Conservation (phyloP, 2,797 vertebrate genomes). For the Gallirallus australis region DNA sequence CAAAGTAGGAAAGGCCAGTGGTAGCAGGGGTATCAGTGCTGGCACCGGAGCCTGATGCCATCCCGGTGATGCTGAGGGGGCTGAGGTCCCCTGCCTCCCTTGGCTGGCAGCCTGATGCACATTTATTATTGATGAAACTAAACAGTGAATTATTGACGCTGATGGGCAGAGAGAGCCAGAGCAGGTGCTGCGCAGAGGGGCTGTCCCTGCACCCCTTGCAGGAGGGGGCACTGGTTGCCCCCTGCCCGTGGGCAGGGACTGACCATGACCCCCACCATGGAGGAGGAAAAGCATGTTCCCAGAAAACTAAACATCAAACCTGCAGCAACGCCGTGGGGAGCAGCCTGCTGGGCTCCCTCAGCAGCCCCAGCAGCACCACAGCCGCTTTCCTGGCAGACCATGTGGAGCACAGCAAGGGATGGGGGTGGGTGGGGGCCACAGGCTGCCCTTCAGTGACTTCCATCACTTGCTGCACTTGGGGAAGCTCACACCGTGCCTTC, state of each 20-base stretch:
- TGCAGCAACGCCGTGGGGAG: background rate
- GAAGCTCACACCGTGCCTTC: accelerated
- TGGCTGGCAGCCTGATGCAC: background rate
- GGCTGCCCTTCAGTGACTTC: accelerated
- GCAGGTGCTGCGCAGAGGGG: accelerated
- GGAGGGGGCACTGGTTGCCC: background rate
- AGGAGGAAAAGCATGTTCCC: accelerated
- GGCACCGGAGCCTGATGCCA: background rate
- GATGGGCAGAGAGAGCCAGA: background rate
- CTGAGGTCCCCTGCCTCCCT: background rate
- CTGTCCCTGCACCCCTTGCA: background rate
- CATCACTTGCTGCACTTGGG: accelerated
- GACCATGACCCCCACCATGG: accelerated
- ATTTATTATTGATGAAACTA: background rate
- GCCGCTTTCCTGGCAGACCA: background rate
- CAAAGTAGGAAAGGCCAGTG: background rate
- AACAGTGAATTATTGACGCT: slow-evolving; percentile 16
- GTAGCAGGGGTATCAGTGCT: accelerated
- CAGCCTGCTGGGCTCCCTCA: background rate
- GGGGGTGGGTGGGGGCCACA: background rate
- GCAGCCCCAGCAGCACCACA: background rate
- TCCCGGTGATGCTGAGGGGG: accelerated
- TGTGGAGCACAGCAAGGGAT: background rate
- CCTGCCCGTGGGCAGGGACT: accelerated
- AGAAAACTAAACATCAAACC: background rate